A percentile compares a stretch with the other conserved stretches of the same genome.
phyloP scores from a whole-genome alignment of 2,888 invertebrate genomes.

The Nomada lathburiana region DNA sequence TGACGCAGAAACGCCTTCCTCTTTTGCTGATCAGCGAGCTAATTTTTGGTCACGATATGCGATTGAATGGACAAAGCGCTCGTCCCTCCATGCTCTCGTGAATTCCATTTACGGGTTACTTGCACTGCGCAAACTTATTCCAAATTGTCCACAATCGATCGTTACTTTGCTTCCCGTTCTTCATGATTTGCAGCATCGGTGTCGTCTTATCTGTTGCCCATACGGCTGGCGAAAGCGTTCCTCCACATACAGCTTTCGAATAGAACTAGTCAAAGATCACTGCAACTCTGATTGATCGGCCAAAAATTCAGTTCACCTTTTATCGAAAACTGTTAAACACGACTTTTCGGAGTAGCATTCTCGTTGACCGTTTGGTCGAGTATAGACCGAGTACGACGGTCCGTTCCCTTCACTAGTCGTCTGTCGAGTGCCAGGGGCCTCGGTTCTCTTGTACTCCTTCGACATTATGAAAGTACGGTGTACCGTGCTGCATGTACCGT shows the following conservation, averaged over 20 bases:
- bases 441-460: conserved; percentile 70
- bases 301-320: neutral
- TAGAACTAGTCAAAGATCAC: neutral
- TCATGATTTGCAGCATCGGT: conserved; percentile 13
- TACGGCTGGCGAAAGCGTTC: neutral
- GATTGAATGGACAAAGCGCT: neutral
- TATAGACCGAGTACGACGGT: conserved; percentile 70
- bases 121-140: neutral
- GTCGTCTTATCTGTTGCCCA: neutral
- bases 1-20: no score
- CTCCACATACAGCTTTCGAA: neutral
- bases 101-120: neutral
- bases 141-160: neutral
- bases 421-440: conserved; percentile 75
- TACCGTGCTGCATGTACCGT: conserved; percentile 50
- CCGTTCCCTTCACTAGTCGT: conserved; percentile 82
- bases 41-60: conserved; percentile 20
- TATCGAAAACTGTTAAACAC: conserved; percentile 35
- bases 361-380: conserved; percentile 59
- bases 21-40: neutral
- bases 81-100: conserved; percentile 23
- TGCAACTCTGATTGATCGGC: neutral
- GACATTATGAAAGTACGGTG: conserved; percentile 77
- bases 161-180: conserved; percentile 1
- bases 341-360: conserved; percentile 59